Base-by-base conservation (phyloP, 2,797 vertebrate genomes). In the Bryconaethiops microstoma region DNA sequence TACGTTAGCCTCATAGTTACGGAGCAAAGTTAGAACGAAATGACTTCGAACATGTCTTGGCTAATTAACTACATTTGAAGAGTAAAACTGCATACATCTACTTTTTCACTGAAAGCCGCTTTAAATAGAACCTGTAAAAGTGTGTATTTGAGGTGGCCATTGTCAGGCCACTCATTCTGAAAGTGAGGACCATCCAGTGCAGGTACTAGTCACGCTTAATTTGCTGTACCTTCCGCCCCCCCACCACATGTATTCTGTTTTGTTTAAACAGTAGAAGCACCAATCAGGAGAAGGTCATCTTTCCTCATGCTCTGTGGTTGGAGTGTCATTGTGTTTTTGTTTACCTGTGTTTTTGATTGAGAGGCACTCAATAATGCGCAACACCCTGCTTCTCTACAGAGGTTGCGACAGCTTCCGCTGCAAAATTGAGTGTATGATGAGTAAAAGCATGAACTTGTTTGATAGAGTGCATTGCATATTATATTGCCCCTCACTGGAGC, bases 281-380 rank as follows among this genome's bases (percentile, higher is more conserved):
- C 84, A 79, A 78, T 83, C 75, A 79, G 74, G 76, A 82, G 78
- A 88, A 86, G 86, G 85, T 88, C 86, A 84, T 79, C 74, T 70
- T 71, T 84, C 74, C 80, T 81, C 48, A 52, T 65, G 74, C 78
- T 84, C 79, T 81, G 62, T 69, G 59, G 77, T 84, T 89, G 50
- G 83, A 89, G 88, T 87, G 85, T 85, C 87, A 87, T 87, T 89
- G 78, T 86, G 84, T 86, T 82, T 90, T 87, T 91, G 86, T 90
- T 90, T 91, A 84, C 80, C 82, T 75, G 85, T 84, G 77, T 86
- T 84, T 87, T 82, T 82, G 83, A 86, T 88, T 87, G 86, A 91
- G 87, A 90, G 88, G 82, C 87, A 81, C 86, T 86, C 86, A 59
- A 76, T 80, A 85, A 80, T 70, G 74, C 82, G 75, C 76, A 52